These are phyloP conservation scores for Pseudorasbora parva DNA, from an alignment of 2,113 vertebrate species.

Conservation along the genomic window DNA sequence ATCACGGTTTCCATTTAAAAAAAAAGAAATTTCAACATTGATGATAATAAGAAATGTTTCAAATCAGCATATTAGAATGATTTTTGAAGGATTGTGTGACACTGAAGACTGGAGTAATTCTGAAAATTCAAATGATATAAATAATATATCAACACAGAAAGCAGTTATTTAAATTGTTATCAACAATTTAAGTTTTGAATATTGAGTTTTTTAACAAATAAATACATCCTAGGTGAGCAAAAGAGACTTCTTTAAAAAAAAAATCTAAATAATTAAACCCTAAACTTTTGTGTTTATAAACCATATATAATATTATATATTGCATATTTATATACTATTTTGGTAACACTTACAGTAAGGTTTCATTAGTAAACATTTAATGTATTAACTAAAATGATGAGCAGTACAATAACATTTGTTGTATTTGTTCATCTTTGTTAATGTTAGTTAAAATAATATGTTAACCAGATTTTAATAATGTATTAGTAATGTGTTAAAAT, in stretches of 20 bases:
- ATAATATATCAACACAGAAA: background rate
- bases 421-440: too few relatives aligned
- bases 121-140: background rate
- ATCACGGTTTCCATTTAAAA: too few relatives aligned
- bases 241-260: background rate
- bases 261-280: too few relatives aligned
- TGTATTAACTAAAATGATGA: too few relatives aligned
- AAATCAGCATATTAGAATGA: background rate
- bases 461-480: too few relatives aligned
- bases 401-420: too few relatives aligned
- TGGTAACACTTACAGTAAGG: too few relatives aligned
- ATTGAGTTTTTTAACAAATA: background rate
- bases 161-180: background rate
- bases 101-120: background rate
- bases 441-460: too few relatives aligned
- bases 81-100: background rate
- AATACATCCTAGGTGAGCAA: background rate
- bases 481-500: too few relatives aligned
- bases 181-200: background rate
- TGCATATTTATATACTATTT: background rate
- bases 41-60: background rate
- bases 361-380: too few relatives aligned
- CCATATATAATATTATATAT: background rate
- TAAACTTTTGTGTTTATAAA: too few relatives aligned
- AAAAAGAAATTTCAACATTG: too few relatives aligned